Base-by-base conservation (phyloP, 1,140 invertebrate genomes). In the Diorhabda sublineata region DNA sequence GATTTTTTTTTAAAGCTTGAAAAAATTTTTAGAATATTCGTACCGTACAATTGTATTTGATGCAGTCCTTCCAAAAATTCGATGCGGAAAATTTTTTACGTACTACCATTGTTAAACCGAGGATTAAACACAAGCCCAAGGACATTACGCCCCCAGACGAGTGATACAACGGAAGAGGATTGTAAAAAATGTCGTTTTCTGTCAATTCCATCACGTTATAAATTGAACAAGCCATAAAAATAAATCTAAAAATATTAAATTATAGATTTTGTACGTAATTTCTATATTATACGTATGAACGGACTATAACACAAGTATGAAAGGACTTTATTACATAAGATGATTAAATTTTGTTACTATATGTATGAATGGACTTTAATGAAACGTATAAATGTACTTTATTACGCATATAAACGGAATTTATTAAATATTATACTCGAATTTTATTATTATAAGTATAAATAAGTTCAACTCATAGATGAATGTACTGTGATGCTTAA, bases 31-130 rank as follows among this genome's bases (percentile, higher is more conserved):
- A 1, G 0, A 8, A 4, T 52, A 6, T 52, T 77, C 83, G 85
- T 84, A 97, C 95, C 5, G 95, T 97, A 81, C 95, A 97, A 41
- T 92, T 87, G 81, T 97, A 91, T 78, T 92, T 90, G 11, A 91
- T 85, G 75, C 94, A 97, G 78, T 99, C 97, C 45, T 85, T 86
- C 96, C 96, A 98, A 80, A 97, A 99, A 73, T 94, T 93, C 0
- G 91, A 91, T 3, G 94, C 96, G 7, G 95, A 98, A 81, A 99
- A 98, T 78, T 96, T 96, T 77, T 87, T 90, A 64, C 93, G 85
- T 26, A 98, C 85, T 0, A 92, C 93, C 5, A 96, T 87, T 0
- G 93, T 91, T 58, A 86, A 83, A 5, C 96, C 96, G 66, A 84
- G 81, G 0, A 95, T 73, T 0, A 99, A 68, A 4, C 85, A 83